A percentile compares a stretch with the other conserved stretches of the same genome.
phyloP scores from a whole-genome alignment of 2,113 vertebrate species.

The Amia ocellicauda region DNA sequence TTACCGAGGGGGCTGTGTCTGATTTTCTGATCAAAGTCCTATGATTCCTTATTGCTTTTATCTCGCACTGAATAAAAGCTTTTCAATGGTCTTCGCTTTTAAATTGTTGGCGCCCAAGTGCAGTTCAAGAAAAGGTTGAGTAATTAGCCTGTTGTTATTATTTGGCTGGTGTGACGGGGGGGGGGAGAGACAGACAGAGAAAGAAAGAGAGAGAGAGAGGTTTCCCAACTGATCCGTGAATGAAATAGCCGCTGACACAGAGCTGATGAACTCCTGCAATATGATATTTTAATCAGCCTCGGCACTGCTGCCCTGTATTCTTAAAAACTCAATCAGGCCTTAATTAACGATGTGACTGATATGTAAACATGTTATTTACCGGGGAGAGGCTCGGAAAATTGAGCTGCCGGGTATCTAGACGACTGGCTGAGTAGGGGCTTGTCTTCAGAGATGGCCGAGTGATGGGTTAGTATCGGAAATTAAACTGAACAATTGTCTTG shows the following conservation, averaged over 20 bases:
- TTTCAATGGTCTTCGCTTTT: conserved; percentile 58
- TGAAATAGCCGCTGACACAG: not conserved
- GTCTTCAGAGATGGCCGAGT: no score
- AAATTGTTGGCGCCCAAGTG: conserved; percentile 46
- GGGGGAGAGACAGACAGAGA: conserved; percentile 22
- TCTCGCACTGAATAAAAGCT: conserved; percentile 61
- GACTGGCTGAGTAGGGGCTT: no score
- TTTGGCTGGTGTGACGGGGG: conserved; percentile 28
- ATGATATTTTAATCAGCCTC: conserved; percentile 48
- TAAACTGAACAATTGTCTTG: no score
- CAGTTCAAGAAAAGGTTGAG: conserved; percentile 51
- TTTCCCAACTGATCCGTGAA: not conserved
- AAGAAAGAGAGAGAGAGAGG: conserved; percentile 19
- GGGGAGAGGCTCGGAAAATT: no score
- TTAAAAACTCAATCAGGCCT: not conserved
- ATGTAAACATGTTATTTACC: not conserved
- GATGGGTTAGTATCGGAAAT: no score
- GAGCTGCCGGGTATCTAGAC: no score
- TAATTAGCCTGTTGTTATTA: conserved; percentile 59
- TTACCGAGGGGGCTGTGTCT: conserved; percentile 22
- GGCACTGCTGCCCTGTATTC: conserved; percentile 6
- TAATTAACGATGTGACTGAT: not conserved
- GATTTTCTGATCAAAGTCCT: conserved; percentile 40
- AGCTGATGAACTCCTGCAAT: conserved; percentile 21
- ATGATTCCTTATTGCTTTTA: conserved; percentile 54